phyloP scores from a whole-genome alignment of 1,140 invertebrate species.

The Bombus impatiens region DNA sequence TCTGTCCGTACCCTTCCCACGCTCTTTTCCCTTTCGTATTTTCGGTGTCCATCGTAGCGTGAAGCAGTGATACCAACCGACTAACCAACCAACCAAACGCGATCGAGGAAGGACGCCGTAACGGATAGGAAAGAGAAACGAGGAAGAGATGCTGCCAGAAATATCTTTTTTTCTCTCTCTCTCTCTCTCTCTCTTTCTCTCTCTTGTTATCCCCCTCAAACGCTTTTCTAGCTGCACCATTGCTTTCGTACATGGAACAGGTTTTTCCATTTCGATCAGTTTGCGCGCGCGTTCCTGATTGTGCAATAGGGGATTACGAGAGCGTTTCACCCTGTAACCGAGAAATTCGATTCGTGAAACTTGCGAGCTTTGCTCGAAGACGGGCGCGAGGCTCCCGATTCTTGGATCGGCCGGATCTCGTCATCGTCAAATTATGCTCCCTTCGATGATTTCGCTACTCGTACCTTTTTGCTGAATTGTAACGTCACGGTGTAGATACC shows the following conservation, averaged over 20 bases:
- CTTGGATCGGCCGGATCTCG: background rate
- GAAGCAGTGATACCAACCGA: conserved; percentile 67
- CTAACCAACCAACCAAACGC: conserved; percentile 55
- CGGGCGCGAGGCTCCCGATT: background rate
- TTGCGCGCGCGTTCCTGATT: background rate
- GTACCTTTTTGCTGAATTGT: too few relatives aligned
- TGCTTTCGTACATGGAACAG: conserved; percentile 59
- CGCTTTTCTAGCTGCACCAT: conserved; percentile 61
- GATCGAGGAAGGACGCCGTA: conserved; percentile 32
- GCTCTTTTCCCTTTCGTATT: conserved; percentile 62
- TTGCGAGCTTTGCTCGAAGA: background rate
- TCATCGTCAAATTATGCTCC: background rate
- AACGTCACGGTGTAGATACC: too few relatives aligned
- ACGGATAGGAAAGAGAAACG: conserved; percentile 6
- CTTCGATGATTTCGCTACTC: background rate
- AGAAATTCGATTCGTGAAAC: conserved; percentile 45
- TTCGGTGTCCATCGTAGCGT: conserved; percentile 68
- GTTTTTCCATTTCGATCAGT: conserved; percentile 54
- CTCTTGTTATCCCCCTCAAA: conserved; percentile 50
- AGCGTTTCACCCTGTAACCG: background rate
- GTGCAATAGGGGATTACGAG: background rate
- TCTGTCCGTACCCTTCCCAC: conserved; percentile 38
- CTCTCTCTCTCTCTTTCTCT: background rate
- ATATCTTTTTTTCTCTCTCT: background rate
- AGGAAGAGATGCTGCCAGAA: conserved; percentile 17